Percentiles rank a stretch among this genome's conserved stretches.
These are phyloP conservation scores for Drosophila merina DNA, from an alignment of 2,888 invertebrate genomes.

Conservation along the genomic window DNA sequence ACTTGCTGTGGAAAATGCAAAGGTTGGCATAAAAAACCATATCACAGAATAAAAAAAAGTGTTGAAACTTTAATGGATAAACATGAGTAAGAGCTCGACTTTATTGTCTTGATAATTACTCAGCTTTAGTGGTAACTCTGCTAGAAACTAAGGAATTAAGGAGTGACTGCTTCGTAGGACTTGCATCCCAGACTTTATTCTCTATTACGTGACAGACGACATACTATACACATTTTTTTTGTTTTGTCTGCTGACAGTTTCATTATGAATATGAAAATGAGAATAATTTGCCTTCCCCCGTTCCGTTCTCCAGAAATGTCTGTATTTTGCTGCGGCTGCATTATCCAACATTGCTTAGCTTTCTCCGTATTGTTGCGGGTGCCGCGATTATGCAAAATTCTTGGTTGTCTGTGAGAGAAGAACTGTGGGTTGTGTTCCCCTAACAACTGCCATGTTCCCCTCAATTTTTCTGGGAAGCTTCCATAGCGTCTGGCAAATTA, in stretches of 20 bases:
- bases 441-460: slow-evolving; percentile 4
- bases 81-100: not conserved
- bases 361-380: slow-evolving; percentile 35
- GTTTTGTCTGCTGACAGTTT: slow-evolving; percentile 10
- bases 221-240: too few relatives aligned
- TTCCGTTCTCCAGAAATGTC: not conserved
- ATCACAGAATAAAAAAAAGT: slow-evolving; percentile 7
- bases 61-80: slow-evolving; percentile 7
- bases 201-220: slow-evolving; percentile 40
- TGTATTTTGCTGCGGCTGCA: slow-evolving; percentile 17
- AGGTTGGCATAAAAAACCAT: slow-evolving; percentile 7
- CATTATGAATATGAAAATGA: slow-evolving; percentile 2
- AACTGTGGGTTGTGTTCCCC: slow-evolving; percentile 18
- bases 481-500: slow-evolving; percentile 11
- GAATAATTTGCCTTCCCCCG: not conserved
- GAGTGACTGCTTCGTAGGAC: slow-evolving; percentile 12
- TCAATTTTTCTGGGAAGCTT: slow-evolving; percentile 28
- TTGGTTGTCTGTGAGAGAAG: slow-evolving; percentile 15
- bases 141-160: slow-evolving; percentile 17
- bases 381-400: slow-evolving; percentile 41
- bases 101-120: slow-evolving; percentile 48
- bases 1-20: slow-evolving; percentile 33
- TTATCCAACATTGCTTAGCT: slow-evolving; percentile 29
- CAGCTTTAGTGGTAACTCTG: slow-evolving; percentile 49
- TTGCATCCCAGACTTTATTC: slow-evolving; percentile 21